Conservation (phyloP, 2,888 invertebrate species). For the Macrostomum cliftonense region DNA sequence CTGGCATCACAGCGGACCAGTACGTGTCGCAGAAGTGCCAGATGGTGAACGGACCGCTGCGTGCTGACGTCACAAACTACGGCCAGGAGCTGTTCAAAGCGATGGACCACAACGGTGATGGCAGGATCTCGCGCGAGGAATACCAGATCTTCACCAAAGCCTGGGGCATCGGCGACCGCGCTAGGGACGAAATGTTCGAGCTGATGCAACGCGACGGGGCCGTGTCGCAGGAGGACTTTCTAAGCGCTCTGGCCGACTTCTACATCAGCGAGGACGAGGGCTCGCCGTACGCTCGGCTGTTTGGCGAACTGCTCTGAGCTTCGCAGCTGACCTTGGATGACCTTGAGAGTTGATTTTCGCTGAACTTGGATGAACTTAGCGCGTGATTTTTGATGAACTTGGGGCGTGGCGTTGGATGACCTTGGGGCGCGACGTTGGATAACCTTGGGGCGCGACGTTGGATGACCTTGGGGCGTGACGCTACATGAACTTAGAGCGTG, state of each 20-base stretch:
- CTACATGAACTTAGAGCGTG: too few species aligned
- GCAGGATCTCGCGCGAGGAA: neutral
- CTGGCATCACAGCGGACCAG: neutral
- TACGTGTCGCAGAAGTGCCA: neutral
- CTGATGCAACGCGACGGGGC: neutral
- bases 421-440: too few species aligned
- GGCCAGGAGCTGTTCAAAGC: neutral
- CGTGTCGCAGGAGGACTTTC: neutral
- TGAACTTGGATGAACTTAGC: too few species aligned
- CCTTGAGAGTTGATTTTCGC: too few species aligned
- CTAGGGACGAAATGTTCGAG: neutral
- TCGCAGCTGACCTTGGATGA: too few species aligned
- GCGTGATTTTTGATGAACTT: too few species aligned
- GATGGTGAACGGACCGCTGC: neutral
- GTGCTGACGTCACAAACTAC: neutral
- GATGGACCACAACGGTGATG: conserved; percentile 1
- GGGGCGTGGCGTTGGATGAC: too few species aligned
- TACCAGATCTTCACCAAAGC: neutral
- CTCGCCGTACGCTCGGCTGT: neutral
- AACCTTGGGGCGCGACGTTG: too few species aligned
- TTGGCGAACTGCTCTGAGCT: neutral
- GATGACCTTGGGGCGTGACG: too few species aligned
- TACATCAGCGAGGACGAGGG: conserved; percentile 1
- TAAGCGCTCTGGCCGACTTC: neutral
- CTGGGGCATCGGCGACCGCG: conserved; percentile 1